Percentiles rank a stretch among this genome's conserved stretches.
phyloP scores from a whole-genome alignment of 2,113 vertebrate genomes.

The Cyprinus carpio region DNA sequence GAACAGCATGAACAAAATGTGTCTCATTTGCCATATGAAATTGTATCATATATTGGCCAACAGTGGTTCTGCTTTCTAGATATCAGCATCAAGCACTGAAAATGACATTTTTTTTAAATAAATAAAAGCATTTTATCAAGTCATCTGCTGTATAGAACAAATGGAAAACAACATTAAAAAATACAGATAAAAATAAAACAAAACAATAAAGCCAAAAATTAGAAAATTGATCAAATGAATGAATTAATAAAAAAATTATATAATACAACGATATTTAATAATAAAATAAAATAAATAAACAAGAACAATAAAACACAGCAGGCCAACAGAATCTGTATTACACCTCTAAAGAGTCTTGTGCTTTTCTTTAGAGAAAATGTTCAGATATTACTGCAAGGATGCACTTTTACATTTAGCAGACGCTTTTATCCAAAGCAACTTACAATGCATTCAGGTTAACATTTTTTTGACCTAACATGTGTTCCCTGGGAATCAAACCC shows the following conservation, averaged over 20 bases:
- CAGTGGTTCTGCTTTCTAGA: neutral
- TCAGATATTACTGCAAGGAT: slow-evolving; percentile 29
- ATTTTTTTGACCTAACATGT: no score
- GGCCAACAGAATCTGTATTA: neutral
- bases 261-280: neutral
- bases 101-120: neutral
- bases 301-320: slow-evolving; percentile 28
- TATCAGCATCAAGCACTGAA: neutral
- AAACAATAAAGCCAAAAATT: neutral
- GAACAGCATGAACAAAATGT: neutral
- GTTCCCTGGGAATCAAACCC: no score
- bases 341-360: neutral
- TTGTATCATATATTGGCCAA: neutral
- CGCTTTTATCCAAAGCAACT: no score
- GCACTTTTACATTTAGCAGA: no score
- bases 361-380: slow-evolving; percentile 12
- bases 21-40: neutral
- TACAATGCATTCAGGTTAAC: no score
- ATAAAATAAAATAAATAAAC: neutral
- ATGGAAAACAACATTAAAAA: neutral
- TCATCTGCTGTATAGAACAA: neutral
- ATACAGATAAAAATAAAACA: neutral
- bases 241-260: neutral
- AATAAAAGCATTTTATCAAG: neutral
- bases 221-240: neutral